These are phyloP conservation scores for Sebastes melanostomus DNA, from an alignment of 2,797 vertebrate species.

Conservation along the genomic window DNA sequence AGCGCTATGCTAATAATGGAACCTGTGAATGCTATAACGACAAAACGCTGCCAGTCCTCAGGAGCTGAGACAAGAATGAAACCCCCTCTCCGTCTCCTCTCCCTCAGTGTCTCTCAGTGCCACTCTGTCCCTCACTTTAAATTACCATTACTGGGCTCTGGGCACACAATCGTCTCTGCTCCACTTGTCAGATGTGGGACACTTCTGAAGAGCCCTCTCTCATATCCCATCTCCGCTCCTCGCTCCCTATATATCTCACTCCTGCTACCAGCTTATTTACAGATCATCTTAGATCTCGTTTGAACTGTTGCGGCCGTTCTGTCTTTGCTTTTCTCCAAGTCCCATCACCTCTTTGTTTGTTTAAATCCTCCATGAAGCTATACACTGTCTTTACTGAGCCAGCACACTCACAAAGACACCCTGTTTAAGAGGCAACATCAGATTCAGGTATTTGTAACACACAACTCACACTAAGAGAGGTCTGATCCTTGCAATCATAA, in stretches of 20 bases:
- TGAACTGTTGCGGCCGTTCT: slow-evolving; percentile 10
- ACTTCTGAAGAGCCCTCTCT: slow-evolving; percentile 49
- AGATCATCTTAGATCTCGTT: slow-evolving; percentile 29
- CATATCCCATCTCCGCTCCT: slow-evolving; percentile 30
- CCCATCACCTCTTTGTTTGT: neutral
- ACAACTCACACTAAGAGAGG: slow-evolving; percentile 12
- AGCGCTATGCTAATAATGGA: slow-evolving; percentile 71
- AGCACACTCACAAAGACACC: neutral
- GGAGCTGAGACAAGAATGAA: slow-evolving; percentile 54
- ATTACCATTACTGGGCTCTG: slow-evolving; percentile 73
- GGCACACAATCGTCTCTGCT: slow-evolving; percentile 72
- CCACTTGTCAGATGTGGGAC: slow-evolving; percentile 77
- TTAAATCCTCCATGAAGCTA: neutral
- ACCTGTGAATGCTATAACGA: slow-evolving; percentile 61
- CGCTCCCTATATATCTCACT: slow-evolving; percentile 11
- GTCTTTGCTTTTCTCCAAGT: slow-evolving; percentile 6
- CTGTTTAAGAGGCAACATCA: slow-evolving; percentile 1
- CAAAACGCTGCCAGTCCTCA: slow-evolving; percentile 52
- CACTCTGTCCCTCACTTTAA: slow-evolving; percentile 73
- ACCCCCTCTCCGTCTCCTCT: slow-evolving; percentile 28
- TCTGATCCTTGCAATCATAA: slow-evolving; percentile 47
- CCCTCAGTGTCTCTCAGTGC: slow-evolving; percentile 42
- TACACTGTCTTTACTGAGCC: neutral
- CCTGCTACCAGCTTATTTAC: slow-evolving; percentile 29
- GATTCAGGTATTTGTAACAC: slow-evolving; percentile 35